phyloP scores from a whole-genome alignment of 2,888 invertebrate species.

The Ophion obscuratus region DNA sequence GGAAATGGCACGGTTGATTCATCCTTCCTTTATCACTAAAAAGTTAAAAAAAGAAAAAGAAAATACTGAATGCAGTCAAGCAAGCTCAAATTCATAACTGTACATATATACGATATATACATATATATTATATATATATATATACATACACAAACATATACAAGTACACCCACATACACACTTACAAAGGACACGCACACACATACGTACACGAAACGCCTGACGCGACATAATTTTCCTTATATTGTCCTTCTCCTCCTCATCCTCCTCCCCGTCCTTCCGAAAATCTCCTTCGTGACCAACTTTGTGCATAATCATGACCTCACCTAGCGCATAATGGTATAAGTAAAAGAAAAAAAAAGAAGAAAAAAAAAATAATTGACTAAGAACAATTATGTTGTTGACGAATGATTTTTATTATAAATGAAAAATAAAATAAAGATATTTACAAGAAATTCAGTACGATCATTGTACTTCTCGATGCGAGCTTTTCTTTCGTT shows the following conservation, averaged over 20 bases:
- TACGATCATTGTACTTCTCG: constrained; percentile 71
- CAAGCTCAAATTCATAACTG: constrained; percentile 84
- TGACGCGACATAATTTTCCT: constrained; percentile 79
- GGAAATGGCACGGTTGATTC: constrained; percentile 72
- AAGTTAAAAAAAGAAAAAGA: constrained; percentile 61
- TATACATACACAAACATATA: constrained; percentile 75
- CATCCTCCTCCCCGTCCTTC: neutral
- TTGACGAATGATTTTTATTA: constrained; percentile 85
- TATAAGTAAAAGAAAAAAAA: constrained; percentile 66
- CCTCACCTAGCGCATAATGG: constrained; percentile 72
- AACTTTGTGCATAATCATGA: constrained; percentile 84
- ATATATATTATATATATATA: constrained; percentile 71
- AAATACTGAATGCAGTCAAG: constrained; percentile 77
- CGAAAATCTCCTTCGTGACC: constrained; percentile 77
- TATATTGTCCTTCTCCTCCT: constrained; percentile 69
- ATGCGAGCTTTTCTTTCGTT: constrained; percentile 39
- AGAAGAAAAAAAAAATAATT: constrained; percentile 77
- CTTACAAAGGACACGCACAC: constrained; percentile 62
- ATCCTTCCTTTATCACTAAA: constrained; percentile 79
- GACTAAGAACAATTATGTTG: constrained; percentile 84
- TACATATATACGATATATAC: constrained; percentile 82
- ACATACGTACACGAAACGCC: constrained; percentile 73
- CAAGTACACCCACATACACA: constrained; percentile 53
- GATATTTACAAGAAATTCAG: constrained; percentile 84
- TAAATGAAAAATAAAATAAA: constrained; percentile 84